These are phyloP conservation scores for Ophiodon elongatus DNA, from an alignment of 2,113 vertebrate genomes.

Conservation along the genomic window DNA sequence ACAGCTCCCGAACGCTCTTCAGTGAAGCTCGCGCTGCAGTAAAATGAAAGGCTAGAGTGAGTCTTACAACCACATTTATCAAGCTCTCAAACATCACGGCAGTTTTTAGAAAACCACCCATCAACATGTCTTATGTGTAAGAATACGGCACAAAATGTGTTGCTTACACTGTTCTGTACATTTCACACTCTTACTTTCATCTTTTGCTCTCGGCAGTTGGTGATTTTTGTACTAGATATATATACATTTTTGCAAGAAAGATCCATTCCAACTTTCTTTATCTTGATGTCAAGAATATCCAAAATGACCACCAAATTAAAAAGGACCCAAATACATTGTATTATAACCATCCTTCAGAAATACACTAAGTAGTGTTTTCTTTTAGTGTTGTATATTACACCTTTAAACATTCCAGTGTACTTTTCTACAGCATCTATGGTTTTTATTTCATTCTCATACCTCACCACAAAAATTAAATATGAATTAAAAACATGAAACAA, in stretches of 20 bases:
- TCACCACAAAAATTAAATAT: too few species aligned
- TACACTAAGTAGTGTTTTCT: neutral
- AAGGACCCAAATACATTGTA: neutral
- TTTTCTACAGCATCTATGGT: too few species aligned
- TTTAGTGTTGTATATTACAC: too few species aligned
- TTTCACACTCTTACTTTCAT: neutral
- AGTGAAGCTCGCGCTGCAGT: neutral
- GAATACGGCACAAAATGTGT: neutral
- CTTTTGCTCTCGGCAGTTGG: neutral
- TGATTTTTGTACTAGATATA: neutral
- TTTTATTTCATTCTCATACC: too few species aligned
- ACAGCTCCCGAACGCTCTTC: conserved; percentile 28
- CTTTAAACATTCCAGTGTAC: too few species aligned
- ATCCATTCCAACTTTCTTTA: too few species aligned
- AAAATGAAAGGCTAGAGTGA: conserved; percentile 11
- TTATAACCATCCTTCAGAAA: neutral
- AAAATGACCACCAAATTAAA: neutral
- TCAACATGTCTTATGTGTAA: conserved; percentile 1
- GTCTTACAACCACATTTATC: conserved; percentile 14
- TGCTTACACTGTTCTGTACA: neutral
- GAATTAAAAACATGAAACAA: too few species aligned
- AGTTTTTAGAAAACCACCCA: conserved; percentile 29
- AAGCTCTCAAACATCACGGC: conserved; percentile 26
- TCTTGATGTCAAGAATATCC: neutral
- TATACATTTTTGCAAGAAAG: too few species aligned